phyloP scores from a whole-genome alignment of 2,888 invertebrate genomes.

The Microplitis manilae region DNA sequence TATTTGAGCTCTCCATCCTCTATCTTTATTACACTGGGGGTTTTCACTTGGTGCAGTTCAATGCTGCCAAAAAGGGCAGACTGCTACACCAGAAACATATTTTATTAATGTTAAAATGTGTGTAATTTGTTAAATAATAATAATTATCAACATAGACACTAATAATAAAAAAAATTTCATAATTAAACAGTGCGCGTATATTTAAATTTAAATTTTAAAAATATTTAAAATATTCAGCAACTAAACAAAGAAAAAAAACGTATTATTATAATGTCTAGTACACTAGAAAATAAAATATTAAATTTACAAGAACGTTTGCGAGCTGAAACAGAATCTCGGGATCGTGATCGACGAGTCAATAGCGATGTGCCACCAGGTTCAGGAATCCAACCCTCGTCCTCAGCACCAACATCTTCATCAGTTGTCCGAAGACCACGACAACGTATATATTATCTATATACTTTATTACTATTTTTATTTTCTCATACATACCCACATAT shows the following conservation, averaged over 20 bases:
- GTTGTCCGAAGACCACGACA: constrained; percentile 76
- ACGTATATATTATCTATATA: constrained; percentile 72
- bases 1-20: background rate
- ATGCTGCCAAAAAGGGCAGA: constrained; percentile 52
- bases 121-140: constrained; percentile 67
- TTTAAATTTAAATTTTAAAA: background rate
- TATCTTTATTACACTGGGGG: background rate
- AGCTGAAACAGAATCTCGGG: constrained; percentile 79
- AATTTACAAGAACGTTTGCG: constrained; percentile 86
- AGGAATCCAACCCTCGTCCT: constrained; percentile 60
- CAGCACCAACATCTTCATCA: constrained; percentile 67
- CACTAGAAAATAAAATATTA: constrained; percentile 85
- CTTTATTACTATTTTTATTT: background rate
- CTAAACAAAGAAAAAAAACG: background rate
- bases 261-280: constrained; percentile 76
- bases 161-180: background rate
- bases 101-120: constrained; percentile 54
- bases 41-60: background rate
- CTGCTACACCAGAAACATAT: constrained; percentile 55
- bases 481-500: background rate
- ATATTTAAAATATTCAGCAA: background rate
- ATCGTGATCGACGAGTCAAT: constrained; percentile 75
- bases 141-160: constrained; percentile 23
- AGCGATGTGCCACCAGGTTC: constrained; percentile 68
- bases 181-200: background rate